Percentiles rank a stretch among this genome's conserved stretches.
These are phyloP conservation scores for Coptotermes formosanus DNA, from an alignment of 1,140 invertebrate genomes.

Conservation along the genomic window DNA sequence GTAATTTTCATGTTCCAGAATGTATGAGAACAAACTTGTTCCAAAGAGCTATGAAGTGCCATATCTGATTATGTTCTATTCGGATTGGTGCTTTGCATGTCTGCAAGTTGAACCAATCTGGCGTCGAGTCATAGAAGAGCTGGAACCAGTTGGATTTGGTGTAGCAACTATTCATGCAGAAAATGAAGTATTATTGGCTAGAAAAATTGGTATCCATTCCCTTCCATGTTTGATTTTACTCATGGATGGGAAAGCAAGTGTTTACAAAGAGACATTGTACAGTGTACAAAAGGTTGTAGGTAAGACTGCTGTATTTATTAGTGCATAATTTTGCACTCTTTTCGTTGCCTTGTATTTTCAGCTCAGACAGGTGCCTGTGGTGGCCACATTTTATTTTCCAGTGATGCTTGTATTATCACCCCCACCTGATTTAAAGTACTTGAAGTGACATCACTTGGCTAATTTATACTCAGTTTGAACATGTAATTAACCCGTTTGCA, in stretches of 20 bases:
- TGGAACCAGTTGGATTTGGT: conserved; percentile 73
- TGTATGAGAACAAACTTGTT: conserved; percentile 82
- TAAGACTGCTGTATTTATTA: conserved; percentile 41
- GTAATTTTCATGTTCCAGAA: conserved; percentile 53
- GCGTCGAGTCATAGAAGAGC: conserved; percentile 75
- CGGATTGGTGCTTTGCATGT: conserved; percentile 91
- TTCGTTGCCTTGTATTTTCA: no score
- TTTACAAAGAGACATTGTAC: conserved; percentile 75
- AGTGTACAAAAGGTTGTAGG: conserved; percentile 78
- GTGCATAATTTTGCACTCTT: not conserved
- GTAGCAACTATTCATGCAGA: conserved; percentile 81
- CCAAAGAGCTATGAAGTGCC: conserved; percentile 79
- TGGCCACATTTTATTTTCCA: not conserved
- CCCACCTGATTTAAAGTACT: no score
- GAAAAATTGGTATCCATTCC: conserved; percentile 72
- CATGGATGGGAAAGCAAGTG: conserved; percentile 74
- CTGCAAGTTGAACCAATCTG: conserved; percentile 79
- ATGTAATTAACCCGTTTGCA: no score
- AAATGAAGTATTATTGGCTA: conserved; percentile 70
- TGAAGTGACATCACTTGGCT: no score
- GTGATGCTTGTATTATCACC: not conserved
- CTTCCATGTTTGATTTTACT: conserved; percentile 81
- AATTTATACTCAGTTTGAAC: no score
- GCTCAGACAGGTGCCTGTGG: no score
- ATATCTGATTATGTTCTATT: conserved; percentile 84